Percentiles rank a stretch among this genome's conserved stretches.
These are phyloP conservation scores for Parasteatoda tepidariorum DNA, from an alignment of 1,140 invertebrate species.

Conservation along the genomic window DNA sequence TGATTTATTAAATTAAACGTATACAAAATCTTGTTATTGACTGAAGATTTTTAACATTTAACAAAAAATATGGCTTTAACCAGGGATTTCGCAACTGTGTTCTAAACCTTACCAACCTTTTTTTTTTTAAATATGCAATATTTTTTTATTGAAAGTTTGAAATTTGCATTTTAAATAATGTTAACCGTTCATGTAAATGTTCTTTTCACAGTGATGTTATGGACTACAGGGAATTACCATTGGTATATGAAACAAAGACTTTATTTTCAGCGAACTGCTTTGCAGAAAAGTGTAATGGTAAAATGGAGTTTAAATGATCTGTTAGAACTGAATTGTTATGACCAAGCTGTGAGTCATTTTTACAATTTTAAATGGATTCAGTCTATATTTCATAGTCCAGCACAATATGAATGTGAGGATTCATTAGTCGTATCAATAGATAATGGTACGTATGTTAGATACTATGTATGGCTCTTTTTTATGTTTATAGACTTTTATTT, in stretches of 20 bases:
- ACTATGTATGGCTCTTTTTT: not conserved
- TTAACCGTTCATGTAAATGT: not conserved
- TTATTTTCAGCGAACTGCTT: slow-evolving; percentile 67
- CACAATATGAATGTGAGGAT: slow-evolving; percentile 71
- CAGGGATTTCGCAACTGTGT: no score
- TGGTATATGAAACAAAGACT: slow-evolving; percentile 89
- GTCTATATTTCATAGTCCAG: slow-evolving; percentile 73
- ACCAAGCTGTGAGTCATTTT: slow-evolving; percentile 71
- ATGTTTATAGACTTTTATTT: not conserved
- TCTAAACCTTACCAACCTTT: no score
- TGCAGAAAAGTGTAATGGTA: slow-evolving; percentile 65
- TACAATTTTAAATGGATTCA: slow-evolving; percentile 75
- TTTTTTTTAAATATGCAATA: not conserved
- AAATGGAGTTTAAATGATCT: slow-evolving; percentile 75
- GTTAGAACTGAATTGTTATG: slow-evolving; percentile 74
- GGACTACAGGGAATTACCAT: slow-evolving; percentile 86
- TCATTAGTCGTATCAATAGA: slow-evolving; percentile 81
- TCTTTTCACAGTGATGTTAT: slow-evolving; percentile 76
- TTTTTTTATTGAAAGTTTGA: not conserved
- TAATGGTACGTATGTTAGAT: slow-evolving; percentile 71
- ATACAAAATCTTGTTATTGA: no score
- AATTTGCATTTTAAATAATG: not conserved
- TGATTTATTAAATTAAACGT: no score
- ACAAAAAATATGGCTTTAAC: no score
- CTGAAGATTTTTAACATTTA: no score